Base-by-base conservation (phyloP, 2,797 vertebrate genomes). In the Champsocephalus esox region DNA sequence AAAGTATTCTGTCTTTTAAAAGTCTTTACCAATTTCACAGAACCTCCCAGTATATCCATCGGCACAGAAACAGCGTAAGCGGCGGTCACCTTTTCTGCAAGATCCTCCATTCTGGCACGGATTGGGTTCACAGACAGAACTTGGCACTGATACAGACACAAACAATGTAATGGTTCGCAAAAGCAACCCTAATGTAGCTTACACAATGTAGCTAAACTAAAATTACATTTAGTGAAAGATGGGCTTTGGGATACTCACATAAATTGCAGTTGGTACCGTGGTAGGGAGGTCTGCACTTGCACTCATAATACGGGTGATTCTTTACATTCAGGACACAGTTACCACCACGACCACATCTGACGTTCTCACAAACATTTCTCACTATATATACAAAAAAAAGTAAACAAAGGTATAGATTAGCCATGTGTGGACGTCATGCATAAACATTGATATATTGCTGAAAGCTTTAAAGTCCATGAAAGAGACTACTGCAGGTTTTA, bases 241-340 rank as follows among this genome's bases (percentile, higher is more conserved):
- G 6, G 3, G 10, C 19, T 49, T 14, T 14, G 1, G 6, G 1
- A 28, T 44, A 71, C 86, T 88, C 28, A 88, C 86, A n/a, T 55
- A 38, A 4, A 17, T 3, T 90, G 86, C 94, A 94, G 21, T 81
- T 16, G 0, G 89, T 78, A 9, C 84, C 89, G 28, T 28, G 49
- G 75, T 46, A 93, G 0, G 92, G 92, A 3, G 75, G 61, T n/a
- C 3, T 78, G 80, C 92, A 94, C 43, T 89, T 91, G 87, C 94
- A 94, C 75, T 89, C 78, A 12, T 89, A 89, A 79, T 69, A 94
- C 0, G 88, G 90, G 1, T 64, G 2, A 9, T 74, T 73, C 1
- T 12, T 81, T 2, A 44, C 12, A 38, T 69, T 89, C 48, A 79
- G 12, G 9, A 93, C 75, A 66, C 93, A 93, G n/a, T 89, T 80